A percentile compares a stretch with the other conserved stretches of the same genome.
These are phyloP conservation scores for Dicerorhinus sumatrensis DNA, from an alignment of 2,113 vertebrate species.

Conservation along the genomic window DNA sequence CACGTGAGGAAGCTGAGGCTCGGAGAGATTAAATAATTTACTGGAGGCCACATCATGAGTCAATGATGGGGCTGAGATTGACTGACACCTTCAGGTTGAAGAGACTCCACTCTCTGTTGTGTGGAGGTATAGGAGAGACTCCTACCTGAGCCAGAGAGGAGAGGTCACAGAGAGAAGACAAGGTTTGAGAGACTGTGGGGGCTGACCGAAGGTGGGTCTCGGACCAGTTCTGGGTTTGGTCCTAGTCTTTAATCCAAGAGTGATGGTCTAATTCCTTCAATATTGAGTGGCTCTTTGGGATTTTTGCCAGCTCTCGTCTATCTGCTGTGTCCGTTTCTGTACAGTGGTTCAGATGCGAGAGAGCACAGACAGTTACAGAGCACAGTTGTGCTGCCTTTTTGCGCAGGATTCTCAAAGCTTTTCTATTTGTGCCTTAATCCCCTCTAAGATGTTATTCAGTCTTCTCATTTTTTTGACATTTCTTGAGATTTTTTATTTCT, in stretches of 20 bases:
- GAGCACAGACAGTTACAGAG: background rate
- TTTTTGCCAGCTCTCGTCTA: background rate
- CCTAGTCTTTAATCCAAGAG: background rate
- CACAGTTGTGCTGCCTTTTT: background rate
- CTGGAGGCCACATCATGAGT: background rate
- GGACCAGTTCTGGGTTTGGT: background rate
- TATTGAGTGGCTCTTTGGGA: background rate
- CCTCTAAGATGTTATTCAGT: background rate
- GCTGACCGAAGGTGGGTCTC: background rate
- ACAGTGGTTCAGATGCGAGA: background rate
- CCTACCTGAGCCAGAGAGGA: background rate
- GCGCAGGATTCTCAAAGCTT: background rate
- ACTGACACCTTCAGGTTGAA: background rate
- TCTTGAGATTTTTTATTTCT: background rate
- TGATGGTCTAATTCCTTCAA: background rate
- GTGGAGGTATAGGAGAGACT: background rate
- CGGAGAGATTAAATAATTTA: background rate
- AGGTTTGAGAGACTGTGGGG: background rate
- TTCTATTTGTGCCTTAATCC: background rate
- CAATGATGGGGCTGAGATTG: background rate
- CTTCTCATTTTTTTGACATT: background rate
- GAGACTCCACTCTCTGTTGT: background rate
- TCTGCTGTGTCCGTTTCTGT: background rate
- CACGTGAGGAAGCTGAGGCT: background rate
- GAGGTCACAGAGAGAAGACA: background rate